Evolutionary conservation across 2,888 invertebrate genomes (phyloP), one percentile per base, ranked within the genome.

Genomic region (Cataglyphis cursor): DNA sequence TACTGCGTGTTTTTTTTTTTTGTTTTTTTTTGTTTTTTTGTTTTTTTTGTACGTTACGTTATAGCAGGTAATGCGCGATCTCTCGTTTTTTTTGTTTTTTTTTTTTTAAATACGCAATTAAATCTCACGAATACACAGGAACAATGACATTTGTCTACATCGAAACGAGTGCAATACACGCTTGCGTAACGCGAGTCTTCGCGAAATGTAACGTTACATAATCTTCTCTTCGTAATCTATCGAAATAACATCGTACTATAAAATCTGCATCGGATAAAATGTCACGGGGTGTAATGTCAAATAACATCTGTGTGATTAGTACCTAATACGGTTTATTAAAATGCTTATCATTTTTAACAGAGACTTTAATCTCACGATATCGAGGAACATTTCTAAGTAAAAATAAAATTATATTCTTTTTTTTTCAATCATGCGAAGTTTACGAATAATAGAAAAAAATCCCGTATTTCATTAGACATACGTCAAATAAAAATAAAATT

Each of bases 101-200:
- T n/a, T 15, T 28, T 21, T 65, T 76, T 76, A 76, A 65, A 65
- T 57, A n/a, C 51, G 51, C 57, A 80, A 61, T 68, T 78, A 59
- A n/a, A 70, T 70, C 44, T 48, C 59, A n/a, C 41, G 70, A 31
- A 3, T 76, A 18, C 54, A 54, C 54, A 54, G 65, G 35, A 78
- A 78, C 78, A 80, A 70, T 70, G 31, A 10, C 12, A 35, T 80
- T 57, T 38, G 41, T 78, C 44, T 44, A 41, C 35, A 31, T 44
- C 31, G 31, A 59, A 78, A 68, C 35, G 18, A 59, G 24, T 54
- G 59, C 31, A 31, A 24, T 28, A 68, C 38, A 8, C 48, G 48
- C 24, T 44, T 18, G 44, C 24, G 6, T n/a, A 66, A 59, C 10
- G 31, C 57, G 54, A 38, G 21, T 62, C 35, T 28, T 41, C 35